Conservation (phyloP, 2,113 vertebrate species). For the Catharus minimus region DNA sequence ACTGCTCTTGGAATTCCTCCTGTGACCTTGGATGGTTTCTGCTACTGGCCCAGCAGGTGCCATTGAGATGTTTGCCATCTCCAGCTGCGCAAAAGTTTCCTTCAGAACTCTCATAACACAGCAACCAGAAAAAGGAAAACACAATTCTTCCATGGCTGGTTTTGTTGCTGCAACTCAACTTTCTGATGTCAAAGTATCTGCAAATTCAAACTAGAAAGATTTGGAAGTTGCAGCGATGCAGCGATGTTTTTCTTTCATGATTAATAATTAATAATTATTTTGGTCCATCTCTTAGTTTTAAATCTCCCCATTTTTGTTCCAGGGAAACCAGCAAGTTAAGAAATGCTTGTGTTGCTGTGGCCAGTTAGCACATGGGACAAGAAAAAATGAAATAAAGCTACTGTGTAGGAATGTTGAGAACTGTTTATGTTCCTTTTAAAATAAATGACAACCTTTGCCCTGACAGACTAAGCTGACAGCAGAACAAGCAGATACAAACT, state of each 20-base stretch:
- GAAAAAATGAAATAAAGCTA: not conserved
- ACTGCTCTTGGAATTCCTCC: not conserved
- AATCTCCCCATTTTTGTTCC: not conserved
- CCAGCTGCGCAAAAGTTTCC: constrained; percentile 2
- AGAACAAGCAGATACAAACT: not conserved
- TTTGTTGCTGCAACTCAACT: not conserved
- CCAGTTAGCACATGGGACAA: not conserved
- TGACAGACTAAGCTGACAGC: constrained; percentile 3
- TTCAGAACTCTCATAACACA: not conserved
- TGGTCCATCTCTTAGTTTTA: constrained; percentile 60
- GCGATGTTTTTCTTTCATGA: not conserved
- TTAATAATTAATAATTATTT: not conserved
- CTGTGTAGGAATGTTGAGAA: constrained; percentile 37
- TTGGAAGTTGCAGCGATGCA: not conserved
- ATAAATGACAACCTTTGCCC: constrained; percentile 7
- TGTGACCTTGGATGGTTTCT: not conserved
- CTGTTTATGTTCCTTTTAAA: constrained; percentile 24
- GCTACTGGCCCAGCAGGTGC: not conserved
- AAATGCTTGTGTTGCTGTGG: constrained; percentile 1
- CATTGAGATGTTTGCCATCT: not conserved
- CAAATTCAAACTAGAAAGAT: not conserved
- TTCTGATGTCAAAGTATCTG: not conserved
- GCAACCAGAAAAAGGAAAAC: constrained; percentile 16
- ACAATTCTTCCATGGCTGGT: not conserved
- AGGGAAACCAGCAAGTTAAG: not conserved